Evolutionary conservation across 2,888 invertebrate genomes (phyloP).

Genomic region (Lamproptera curius): DNA sequence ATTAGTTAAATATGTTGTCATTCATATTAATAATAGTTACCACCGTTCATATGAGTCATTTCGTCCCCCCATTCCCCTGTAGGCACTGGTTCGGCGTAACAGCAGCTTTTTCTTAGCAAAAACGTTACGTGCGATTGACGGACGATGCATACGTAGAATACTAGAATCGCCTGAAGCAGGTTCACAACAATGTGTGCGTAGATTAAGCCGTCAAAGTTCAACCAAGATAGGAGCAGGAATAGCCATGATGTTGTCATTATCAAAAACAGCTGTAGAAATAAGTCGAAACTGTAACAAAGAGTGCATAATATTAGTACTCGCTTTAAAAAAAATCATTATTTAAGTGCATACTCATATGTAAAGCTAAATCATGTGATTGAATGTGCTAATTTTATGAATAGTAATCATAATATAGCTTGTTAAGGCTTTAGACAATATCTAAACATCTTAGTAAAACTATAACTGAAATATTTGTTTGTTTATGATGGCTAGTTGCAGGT

Average conservation of each 20-base stretch:
- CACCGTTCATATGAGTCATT: slow-evolving; percentile 91
- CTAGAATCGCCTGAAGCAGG: slow-evolving; percentile 84
- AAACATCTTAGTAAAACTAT: too few relatives aligned
- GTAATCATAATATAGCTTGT: too few relatives aligned
- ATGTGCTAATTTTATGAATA: background rate
- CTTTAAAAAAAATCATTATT: too few relatives aligned
- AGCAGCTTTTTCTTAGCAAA: slow-evolving; percentile 87
- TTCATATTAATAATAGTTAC: slow-evolving; percentile 57
- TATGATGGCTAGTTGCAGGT: too few relatives aligned
- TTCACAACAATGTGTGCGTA: slow-evolving; percentile 88
- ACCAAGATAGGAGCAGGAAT: slow-evolving; percentile 86
- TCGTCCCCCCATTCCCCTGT: slow-evolving; percentile 93
- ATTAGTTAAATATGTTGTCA: too few relatives aligned
- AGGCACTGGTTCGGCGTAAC: slow-evolving; percentile 85
- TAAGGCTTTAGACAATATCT: too few relatives aligned
- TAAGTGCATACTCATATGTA: too few relatives aligned
- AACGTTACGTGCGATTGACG: slow-evolving; percentile 89
- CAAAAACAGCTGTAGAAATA: slow-evolving; percentile 85
- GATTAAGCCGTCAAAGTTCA: slow-evolving; percentile 83
- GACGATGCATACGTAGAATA: slow-evolving; percentile 87
- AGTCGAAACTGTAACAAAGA: slow-evolving; percentile 82
- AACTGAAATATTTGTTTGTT: too few relatives aligned
- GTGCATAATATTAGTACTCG: too few relatives aligned
- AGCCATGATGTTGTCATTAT: slow-evolving; percentile 88
- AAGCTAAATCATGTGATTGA: too few relatives aligned